Conservation (phyloP, 2,113 vertebrate species). For the Pseudopodoces humilis region DNA sequence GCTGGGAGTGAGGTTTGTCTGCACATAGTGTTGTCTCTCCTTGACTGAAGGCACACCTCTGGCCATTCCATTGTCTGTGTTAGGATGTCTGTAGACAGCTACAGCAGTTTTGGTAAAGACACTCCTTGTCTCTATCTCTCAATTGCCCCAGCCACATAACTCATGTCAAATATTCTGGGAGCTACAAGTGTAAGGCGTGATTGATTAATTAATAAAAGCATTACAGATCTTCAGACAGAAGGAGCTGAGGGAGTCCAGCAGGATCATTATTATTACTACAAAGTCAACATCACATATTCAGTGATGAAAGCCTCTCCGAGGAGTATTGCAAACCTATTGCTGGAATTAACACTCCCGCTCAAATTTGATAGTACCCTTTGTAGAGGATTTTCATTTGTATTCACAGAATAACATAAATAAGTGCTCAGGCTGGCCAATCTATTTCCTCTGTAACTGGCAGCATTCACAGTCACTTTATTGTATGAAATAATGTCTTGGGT, state of each 20-base stretch:
- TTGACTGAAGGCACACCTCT: not conserved
- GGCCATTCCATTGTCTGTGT: not conserved
- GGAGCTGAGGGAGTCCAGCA: not conserved
- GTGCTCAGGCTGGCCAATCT: slow-evolving; percentile 59
- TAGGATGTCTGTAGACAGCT: not conserved
- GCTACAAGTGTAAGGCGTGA: not conserved
- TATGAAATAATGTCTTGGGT: slow-evolving; percentile 79
- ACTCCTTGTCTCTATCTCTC: not conserved
- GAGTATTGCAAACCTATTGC: slow-evolving; percentile 41
- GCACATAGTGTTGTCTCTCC: not conserved
- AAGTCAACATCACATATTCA: not conserved
- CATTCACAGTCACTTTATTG: slow-evolving; percentile 74
- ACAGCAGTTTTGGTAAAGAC: not conserved
- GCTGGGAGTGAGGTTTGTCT: not conserved
- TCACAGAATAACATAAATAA: slow-evolving; percentile 67
- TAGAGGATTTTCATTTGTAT: slow-evolving; percentile 64
- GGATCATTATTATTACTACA: not conserved
- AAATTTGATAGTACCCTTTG: slow-evolving; percentile 69
- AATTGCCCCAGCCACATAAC: not conserved
- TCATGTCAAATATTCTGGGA: not conserved
- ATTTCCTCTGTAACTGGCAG: slow-evolving; percentile 71
- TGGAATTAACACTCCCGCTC: slow-evolving; percentile 57
- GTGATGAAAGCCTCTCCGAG: slow-evolving; percentile 33
- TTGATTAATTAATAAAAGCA: not conserved
- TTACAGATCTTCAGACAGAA: not conserved